phyloP scores from a whole-genome alignment of 2,888 invertebrate species.

The Andricus quercusramuli region DNA sequence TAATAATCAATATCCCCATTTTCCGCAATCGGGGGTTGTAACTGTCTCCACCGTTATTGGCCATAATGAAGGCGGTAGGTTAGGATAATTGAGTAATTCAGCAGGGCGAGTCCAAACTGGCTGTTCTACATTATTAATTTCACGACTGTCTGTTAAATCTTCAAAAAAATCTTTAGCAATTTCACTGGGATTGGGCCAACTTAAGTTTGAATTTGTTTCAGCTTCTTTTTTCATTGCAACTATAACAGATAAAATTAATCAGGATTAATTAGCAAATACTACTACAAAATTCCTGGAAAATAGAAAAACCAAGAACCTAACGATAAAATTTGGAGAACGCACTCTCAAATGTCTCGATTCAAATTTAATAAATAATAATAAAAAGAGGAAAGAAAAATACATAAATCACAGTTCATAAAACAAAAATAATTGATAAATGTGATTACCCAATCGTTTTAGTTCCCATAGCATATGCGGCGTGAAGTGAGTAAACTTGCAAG shows the following conservation, averaged over 20 bases:
- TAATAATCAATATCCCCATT: constrained; percentile 80
- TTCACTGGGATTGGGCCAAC: constrained; percentile 64
- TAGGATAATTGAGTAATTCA: constrained; percentile 78
- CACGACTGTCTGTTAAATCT: constrained; percentile 72
- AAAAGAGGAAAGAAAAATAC: no score
- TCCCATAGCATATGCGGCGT: constrained; percentile 82
- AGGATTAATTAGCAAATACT: neutral
- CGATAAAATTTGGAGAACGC: no score
- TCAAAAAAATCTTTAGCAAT: constrained; percentile 69
- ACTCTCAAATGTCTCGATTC: no score
- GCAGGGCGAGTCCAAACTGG: constrained; percentile 82
- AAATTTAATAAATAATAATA: no score
- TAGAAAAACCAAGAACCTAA: no score
- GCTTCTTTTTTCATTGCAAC: constrained; percentile 72
- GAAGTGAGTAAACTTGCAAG: constrained; percentile 86
- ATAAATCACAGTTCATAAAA: neutral
- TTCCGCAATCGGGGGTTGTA: constrained; percentile 78
- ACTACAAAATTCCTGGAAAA: no score
- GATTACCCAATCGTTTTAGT: constrained; percentile 79
- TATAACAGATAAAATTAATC: constrained; percentile 52
- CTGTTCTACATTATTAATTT: constrained; percentile 76
- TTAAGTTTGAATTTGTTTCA: constrained; percentile 55
- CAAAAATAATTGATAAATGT: neutral
- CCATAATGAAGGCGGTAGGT: constrained; percentile 83
- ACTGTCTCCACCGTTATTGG: constrained; percentile 81